Evolutionary conservation across 2,797 vertebrate genomes (phyloP).

Genomic region (Oceanodroma leucorhoa): DNA sequence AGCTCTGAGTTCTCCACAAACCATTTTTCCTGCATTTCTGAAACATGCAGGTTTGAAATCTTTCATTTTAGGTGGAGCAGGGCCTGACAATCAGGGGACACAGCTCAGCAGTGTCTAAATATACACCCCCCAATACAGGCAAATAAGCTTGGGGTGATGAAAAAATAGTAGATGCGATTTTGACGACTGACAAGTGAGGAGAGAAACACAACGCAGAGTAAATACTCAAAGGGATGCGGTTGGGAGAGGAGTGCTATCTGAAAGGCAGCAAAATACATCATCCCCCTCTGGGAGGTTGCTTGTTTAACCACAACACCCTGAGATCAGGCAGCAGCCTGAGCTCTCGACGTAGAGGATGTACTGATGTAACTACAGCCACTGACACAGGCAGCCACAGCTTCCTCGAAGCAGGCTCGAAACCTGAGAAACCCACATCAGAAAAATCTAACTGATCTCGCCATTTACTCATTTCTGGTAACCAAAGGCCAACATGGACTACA

Average conservation of each 20-base stretch:
- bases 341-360: neutral
- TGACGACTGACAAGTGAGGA: neutral
- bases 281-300: neutral
- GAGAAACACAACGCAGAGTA: neutral
- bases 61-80: neutral
- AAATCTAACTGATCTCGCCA: neutral
- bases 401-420: neutral
- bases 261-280: neutral
- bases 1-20: neutral
- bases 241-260: neutral
- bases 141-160: neutral
- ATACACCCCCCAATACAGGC: neutral
- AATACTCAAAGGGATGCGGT: neutral
- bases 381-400: neutral
- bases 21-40: neutral
- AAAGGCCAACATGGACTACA: neutral
- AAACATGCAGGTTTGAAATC: neutral
- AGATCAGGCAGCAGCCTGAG: neutral
- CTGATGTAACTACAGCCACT: neutral
- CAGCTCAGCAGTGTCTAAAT: neutral
- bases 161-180: conserved; percentile 8
- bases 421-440: neutral
- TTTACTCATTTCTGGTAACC: neutral
- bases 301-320: neutral
- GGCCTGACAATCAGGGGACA: neutral